Evolutionary conservation across 2,888 invertebrate genomes (phyloP).

Genomic region (Tetrapedia diversipes): DNA sequence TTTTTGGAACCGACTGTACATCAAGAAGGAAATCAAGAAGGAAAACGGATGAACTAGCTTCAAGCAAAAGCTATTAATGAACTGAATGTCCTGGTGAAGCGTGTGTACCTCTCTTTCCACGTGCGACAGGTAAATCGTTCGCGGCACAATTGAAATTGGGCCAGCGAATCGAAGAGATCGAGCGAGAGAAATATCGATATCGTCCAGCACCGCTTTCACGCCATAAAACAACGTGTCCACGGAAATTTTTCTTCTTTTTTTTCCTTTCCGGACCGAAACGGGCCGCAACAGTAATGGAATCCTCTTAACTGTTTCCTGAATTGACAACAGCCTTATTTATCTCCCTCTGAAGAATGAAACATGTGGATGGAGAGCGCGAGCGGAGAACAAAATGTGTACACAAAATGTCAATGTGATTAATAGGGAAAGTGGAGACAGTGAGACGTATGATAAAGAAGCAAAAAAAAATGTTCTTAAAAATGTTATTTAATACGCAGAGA

Average conservation of each 20-base stretch:
- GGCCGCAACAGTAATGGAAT: slow-evolving; percentile 9
- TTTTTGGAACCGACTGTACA: not conserved
- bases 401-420: not conserved
- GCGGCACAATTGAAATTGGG: slow-evolving; percentile 38
- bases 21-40: not conserved
- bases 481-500: too few relatives aligned
- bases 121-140: slow-evolving; percentile 2
- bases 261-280: slow-evolving; percentile 5
- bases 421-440: not conserved
- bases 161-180: not conserved
- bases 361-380: not conserved
- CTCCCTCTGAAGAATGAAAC: not conserved
- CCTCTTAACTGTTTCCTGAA: not conserved
- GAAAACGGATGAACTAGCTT: not conserved
- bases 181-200: slow-evolving; percentile 12
- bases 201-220: slow-evolving; percentile 38
- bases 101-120: not conserved
- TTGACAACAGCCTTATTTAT: slow-evolving; percentile 12
- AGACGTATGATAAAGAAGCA: not conserved
- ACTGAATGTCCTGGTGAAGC: not conserved
- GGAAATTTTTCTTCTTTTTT: slow-evolving; percentile 29
- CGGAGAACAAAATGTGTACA: not conserved
- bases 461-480: not conserved
- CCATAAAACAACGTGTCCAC: slow-evolving; percentile 16
- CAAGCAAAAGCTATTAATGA: slow-evolving; percentile 5